A percentile compares a stretch with the other conserved stretches of the same genome.
Conservation (phyloP, 2,797 vertebrate species). For the Cygnus olor region DNA sequence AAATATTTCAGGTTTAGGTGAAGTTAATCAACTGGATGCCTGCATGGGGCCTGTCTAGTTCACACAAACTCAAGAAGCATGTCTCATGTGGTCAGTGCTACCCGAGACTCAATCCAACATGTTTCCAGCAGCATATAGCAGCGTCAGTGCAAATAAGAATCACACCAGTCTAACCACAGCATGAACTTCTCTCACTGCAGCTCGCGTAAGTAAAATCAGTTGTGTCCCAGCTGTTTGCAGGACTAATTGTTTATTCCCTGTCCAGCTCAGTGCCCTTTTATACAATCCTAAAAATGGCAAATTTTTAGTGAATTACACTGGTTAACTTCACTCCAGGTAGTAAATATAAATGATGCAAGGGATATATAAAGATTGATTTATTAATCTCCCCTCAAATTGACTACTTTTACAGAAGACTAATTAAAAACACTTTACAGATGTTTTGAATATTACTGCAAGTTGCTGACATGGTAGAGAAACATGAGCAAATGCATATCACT, state of each 20-base stretch:
- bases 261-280: not conserved
- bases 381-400: not conserved
- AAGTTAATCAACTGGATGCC: not conserved
- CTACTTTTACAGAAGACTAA: not conserved
- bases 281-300: not conserved
- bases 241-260: not conserved
- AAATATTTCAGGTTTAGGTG: not conserved
- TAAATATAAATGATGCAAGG: not conserved
- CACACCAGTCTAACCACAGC: not conserved
- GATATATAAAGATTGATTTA: not conserved
- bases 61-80: not conserved
- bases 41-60: not conserved
- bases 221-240: not conserved
- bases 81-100: not conserved
- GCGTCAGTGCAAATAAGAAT: not conserved
- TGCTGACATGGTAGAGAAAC: not conserved
- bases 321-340: not conserved
- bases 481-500: rapidly evolving
- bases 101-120: not conserved
- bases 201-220: not conserved
- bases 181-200: not conserved
- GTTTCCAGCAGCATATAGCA: not conserved
- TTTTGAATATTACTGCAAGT: not conserved
- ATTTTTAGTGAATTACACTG: not conserved
- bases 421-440: not conserved